These are phyloP conservation scores for Mimumesa dahlbomi DNA, from an alignment of 2,888 invertebrate genomes.

Conservation along the genomic window DNA sequence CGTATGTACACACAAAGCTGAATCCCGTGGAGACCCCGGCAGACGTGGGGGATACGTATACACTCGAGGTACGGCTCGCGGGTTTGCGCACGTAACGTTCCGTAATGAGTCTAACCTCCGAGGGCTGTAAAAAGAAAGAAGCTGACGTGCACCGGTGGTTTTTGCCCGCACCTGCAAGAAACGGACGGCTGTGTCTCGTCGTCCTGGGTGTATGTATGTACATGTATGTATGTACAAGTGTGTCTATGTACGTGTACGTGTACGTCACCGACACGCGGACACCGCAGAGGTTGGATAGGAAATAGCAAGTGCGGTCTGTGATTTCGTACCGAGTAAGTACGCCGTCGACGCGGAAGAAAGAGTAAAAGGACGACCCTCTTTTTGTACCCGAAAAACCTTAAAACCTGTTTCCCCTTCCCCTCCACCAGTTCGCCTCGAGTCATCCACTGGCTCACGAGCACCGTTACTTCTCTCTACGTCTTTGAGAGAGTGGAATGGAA, in stretches of 20 bases:
- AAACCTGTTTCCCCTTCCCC: constrained; percentile 13
- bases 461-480: too few relatives aligned
- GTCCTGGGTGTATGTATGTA: constrained; percentile 14
- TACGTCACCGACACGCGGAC: neutral
- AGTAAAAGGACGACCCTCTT: constrained; percentile 35
- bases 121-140: constrained; percentile 58
- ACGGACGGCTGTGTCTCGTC: constrained; percentile 22
- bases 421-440: too few relatives aligned
- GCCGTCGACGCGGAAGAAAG: constrained; percentile 44
- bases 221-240: constrained; percentile 5
- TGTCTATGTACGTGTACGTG: constrained; percentile 6
- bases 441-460: too few relatives aligned
- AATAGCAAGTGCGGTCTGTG: constrained; percentile 56
- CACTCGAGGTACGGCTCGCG: constrained; percentile 9
- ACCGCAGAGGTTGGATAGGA: constrained; percentile 25
- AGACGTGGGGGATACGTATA: constrained; percentile 4
- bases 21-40: constrained; percentile 10
- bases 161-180: constrained; percentile 55
- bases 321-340: constrained; percentile 59
- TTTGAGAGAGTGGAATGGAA: too few relatives aligned
- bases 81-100: constrained; percentile 60
- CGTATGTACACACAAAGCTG: constrained; percentile 28
- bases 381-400: constrained; percentile 41
- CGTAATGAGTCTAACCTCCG: constrained; percentile 63
- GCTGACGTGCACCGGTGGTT: constrained; percentile 56